These are phyloP conservation scores for Sparus aurata DNA, from an alignment of 2,797 vertebrate species.

Conservation along the genomic window DNA sequence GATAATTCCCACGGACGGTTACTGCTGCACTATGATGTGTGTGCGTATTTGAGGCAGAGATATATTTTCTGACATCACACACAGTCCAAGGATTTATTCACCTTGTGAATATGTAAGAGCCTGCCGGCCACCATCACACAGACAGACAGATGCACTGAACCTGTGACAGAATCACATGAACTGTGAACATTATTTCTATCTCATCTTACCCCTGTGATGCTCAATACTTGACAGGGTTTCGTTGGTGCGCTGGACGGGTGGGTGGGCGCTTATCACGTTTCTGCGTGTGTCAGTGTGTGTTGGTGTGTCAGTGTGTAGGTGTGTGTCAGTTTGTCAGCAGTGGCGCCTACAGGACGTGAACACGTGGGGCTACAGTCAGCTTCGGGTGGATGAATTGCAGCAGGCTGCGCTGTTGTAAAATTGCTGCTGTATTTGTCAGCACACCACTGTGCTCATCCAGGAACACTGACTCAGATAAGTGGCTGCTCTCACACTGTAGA, in stretches of 20 bases:
- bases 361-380: slow-evolving; percentile 59
- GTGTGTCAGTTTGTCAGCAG: slow-evolving; percentile 76
- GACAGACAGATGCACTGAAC: slow-evolving; percentile 53
- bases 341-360: slow-evolving; percentile 67
- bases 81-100: slow-evolving; percentile 57
- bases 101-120: slow-evolving; percentile 60
- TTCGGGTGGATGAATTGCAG: slow-evolving; percentile 68
- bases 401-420: slow-evolving; percentile 66
- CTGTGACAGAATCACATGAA: slow-evolving; percentile 55
- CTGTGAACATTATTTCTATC: slow-evolving; percentile 62
- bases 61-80: slow-evolving; percentile 50
- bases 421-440: slow-evolving; percentile 70
- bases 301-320: slow-evolving; percentile 69
- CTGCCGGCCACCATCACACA: slow-evolving; percentile 48
- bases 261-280: slow-evolving; percentile 58
- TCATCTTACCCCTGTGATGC: slow-evolving; percentile 56
- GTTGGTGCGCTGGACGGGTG: slow-evolving; percentile 34
- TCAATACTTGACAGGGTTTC: slow-evolving; percentile 58
- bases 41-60: slow-evolving; percentile 27
- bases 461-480: slow-evolving; percentile 79
- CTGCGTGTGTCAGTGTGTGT: slow-evolving; percentile 63
- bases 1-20: slow-evolving; percentile 26
- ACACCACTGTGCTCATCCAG: slow-evolving; percentile 53
- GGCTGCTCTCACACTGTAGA: slow-evolving; percentile 64
- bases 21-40: slow-evolving; percentile 18